Evolutionary conservation across 2,113 vertebrate species (phyloP).

Genomic region (Tachuris rubrigastra): DNA sequence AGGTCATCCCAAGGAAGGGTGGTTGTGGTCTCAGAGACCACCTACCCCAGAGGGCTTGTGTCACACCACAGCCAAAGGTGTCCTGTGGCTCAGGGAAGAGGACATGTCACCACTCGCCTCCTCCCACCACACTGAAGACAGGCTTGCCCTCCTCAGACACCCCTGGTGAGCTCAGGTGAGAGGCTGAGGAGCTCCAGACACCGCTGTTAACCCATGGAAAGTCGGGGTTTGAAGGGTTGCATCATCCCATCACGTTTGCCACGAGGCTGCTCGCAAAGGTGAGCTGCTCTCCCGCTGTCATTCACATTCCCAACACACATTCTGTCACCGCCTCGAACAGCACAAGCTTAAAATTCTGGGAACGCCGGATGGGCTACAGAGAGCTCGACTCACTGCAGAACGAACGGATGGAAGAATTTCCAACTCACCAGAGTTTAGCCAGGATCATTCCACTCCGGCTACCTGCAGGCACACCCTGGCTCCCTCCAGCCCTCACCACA

Average conservation of each 20-base stretch:
- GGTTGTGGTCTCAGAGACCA: not conserved
- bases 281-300: not conserved
- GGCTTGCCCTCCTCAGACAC: not conserved
- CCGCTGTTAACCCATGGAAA: accelerated
- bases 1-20: not conserved
- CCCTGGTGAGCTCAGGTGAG: accelerated
- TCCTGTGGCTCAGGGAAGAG: not conserved
- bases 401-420: not conserved
- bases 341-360: not conserved
- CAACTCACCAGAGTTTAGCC: not conserved
- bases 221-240: not conserved
- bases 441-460: not conserved
- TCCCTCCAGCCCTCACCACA: not conserved
- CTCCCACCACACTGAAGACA: not conserved
- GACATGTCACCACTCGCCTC: accelerated
- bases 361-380: not conserved
- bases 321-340: not conserved
- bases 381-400: not conserved
- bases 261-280: not conserved
- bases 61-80: not conserved
- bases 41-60: not conserved
- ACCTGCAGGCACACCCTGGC: not conserved
- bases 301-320: not conserved
- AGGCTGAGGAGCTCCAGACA: not conserved
- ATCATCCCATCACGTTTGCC: accelerated